These are phyloP conservation scores for Parnassius apollo DNA, from an alignment of 2,888 invertebrate genomes.

Conservation along the genomic window DNA sequence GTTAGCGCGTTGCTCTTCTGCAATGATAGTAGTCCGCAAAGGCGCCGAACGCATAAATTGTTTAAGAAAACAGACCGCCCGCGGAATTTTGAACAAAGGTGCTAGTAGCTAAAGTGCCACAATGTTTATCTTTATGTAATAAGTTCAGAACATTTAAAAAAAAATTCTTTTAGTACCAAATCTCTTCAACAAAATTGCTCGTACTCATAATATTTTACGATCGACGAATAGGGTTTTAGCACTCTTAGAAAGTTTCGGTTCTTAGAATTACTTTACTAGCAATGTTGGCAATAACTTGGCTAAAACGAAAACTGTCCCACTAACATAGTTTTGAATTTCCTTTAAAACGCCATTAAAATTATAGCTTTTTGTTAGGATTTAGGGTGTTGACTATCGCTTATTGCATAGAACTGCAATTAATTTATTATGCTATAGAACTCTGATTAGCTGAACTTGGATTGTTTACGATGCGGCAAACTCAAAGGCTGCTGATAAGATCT, in stretches of 20 bases:
- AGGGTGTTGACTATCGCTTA: conserved; percentile 10
- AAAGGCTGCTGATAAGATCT: conserved; percentile 40
- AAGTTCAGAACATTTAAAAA: neutral
- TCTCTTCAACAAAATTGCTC: neutral
- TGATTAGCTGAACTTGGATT: conserved; percentile 40
- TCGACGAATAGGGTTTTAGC: neutral
- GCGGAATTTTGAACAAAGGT: conserved; percentile 39
- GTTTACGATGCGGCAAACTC: conserved; percentile 46
- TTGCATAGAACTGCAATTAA: conserved; percentile 37
- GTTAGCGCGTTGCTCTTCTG: conserved; percentile 51
- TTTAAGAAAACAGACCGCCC: conserved; percentile 68
- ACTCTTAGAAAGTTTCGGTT: neutral
- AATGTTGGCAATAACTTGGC: neutral
- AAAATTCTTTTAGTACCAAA: neutral
- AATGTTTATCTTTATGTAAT: neutral
- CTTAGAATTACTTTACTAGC: neutral
- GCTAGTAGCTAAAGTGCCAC: conserved; percentile 43
- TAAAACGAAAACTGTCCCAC: neutral
- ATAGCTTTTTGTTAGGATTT: conserved; percentile 5
- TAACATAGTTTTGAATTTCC: neutral
- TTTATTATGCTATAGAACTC: conserved; percentile 45
- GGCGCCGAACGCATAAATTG: conserved; percentile 70
- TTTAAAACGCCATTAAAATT: conserved; percentile 1
- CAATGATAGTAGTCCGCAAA: conserved; percentile 47
- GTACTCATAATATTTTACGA: neutral